Percentiles rank a stretch among this genome's conserved stretches.
phyloP scores from a whole-genome alignment of 1,140 invertebrate species.

The Paraescarpia echinospica region DNA sequence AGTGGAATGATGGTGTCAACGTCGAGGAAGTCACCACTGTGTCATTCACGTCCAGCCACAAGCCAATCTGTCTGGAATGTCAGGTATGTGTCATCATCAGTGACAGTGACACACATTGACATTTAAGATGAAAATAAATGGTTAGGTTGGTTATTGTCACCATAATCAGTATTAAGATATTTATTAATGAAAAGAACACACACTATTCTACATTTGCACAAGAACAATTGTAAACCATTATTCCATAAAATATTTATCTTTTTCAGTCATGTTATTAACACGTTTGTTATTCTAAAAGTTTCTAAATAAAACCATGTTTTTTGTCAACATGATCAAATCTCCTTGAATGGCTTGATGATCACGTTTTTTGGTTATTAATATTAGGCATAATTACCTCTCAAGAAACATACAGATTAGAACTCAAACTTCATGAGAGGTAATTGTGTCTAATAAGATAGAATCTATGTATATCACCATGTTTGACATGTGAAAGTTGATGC shows the following conservation, averaged over 20 bases:
- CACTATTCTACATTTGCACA: neutral
- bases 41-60: constrained; percentile 41
- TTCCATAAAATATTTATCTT: neutral
- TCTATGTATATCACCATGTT: too few species aligned
- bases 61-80: constrained; percentile 45
- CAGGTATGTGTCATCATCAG: constrained; percentile 39
- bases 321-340: too few species aligned
- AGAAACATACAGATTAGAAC: too few species aligned
- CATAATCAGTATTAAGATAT: neutral
- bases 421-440: too few species aligned
- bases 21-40: constrained; percentile 36
- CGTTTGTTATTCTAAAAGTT: neutral
- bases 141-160: too few species aligned
- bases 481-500: too few species aligned
- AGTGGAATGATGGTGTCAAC: constrained; percentile 47
- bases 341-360: too few species aligned
- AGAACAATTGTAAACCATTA: neutral
- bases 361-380: too few species aligned
- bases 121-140: neutral
- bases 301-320: too few species aligned
- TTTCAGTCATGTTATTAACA: neutral
- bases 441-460: too few species aligned
- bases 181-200: neutral
- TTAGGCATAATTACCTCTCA: too few species aligned
- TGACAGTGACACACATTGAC: constrained; percentile 1